These are phyloP conservation scores for Catocala sponsa DNA, from an alignment of 2,888 invertebrate genomes.

Conservation along the genomic window DNA sequence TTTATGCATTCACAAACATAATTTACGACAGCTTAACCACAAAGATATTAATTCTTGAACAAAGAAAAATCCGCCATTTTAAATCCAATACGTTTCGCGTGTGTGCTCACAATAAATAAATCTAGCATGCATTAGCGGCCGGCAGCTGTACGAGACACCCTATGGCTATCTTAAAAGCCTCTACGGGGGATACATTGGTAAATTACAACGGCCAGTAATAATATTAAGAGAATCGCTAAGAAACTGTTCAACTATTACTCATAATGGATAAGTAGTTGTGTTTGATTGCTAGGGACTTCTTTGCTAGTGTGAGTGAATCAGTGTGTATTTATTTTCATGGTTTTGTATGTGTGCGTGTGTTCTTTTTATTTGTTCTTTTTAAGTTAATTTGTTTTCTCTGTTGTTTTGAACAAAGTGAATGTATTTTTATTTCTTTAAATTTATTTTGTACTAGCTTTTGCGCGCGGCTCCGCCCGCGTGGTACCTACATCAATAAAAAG, in stretches of 20 bases:
- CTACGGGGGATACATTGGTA: conserved; percentile 44
- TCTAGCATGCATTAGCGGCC: conserved; percentile 17
- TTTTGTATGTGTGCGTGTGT: no score
- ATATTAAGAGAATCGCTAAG: conserved; percentile 37
- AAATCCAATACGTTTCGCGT: conserved; percentile 8
- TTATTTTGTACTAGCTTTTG: no score
- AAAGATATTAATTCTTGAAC: not conserved
- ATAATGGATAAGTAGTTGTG: conserved; percentile 14
- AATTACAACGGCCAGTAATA: conserved; percentile 27
- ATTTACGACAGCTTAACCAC: no score
- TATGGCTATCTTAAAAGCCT: conserved; percentile 54
- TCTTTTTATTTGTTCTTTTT: no score
- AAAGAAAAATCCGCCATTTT: not conserved
- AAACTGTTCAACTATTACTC: conserved; percentile 14
- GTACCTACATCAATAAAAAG: no score
- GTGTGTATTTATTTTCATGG: no score
- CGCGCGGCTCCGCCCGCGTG: no score
- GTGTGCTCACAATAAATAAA: conserved; percentile 31
- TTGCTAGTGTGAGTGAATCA: no score
- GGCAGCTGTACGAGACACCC: conserved; percentile 42
- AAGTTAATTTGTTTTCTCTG: no score
- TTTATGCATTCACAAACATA: no score
- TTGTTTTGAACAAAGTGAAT: no score
- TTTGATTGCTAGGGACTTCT: not conserved
- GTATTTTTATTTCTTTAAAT: no score